Evolutionary conservation across 2,113 vertebrate genomes (phyloP), one percentile per base, ranked within the genome.

Genomic region (Psittacus erithacus): DNA sequence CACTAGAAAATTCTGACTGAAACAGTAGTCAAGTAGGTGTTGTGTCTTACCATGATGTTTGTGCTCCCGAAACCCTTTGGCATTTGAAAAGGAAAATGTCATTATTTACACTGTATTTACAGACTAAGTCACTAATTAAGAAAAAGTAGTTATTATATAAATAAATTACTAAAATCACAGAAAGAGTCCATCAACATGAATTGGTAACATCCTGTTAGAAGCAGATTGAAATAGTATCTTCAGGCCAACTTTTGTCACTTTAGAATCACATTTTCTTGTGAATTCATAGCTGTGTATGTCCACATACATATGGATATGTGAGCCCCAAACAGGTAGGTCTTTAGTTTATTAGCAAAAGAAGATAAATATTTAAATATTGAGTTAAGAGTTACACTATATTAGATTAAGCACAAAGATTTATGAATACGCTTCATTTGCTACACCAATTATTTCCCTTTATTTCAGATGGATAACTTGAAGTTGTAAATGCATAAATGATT

Each of bases 271-370:
- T 91, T 94, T 73, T 82, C 17, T 38, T 73, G 20, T 62, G n/a
- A 82, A 62, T 67, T 82, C 15, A 16, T 9, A 38, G 29, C 17
- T 69, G 7, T 57, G 0, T 39, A 76, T 8, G 27, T 23, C n/a
- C n/a, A 79, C 60, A 69, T 11, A 31, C 19, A 4, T 13, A 43
- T 2, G 5, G 6, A 7, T 38, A 82, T 0, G 2, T n/a, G n/a
- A 87, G 62, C 15, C 77, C 28, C 38, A 53, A 44, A 57, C 2
- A 44, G 3, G 27, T 9, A 65, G 33, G 13, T 22, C 18, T 35
- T 16, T 5, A 49, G 17, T 59, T 92, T 67, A 25, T 78, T 73
- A 53, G 27, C 47, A 69, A 28, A 7, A 64, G 25, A 75, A 67
- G 1, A 9, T 47, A 83, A 53, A 10, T 28, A 49, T 46, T 86